A percentile compares a stretch with the other conserved stretches of the same genome.
These are phyloP conservation scores for Orchestia grillus DNA, from an alignment of 1,140 invertebrate species.

Conservation along the genomic window DNA sequence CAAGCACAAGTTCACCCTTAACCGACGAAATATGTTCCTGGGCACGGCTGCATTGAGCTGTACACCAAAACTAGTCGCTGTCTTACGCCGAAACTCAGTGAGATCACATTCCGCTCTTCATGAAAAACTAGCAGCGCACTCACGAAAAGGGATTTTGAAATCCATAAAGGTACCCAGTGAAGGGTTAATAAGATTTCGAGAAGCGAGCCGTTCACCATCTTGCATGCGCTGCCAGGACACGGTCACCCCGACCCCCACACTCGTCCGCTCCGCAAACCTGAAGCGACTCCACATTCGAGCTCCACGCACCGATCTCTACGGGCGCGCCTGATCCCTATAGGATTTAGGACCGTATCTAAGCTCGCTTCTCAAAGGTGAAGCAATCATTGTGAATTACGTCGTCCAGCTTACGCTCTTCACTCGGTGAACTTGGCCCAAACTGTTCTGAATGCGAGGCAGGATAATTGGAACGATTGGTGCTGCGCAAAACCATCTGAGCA, in stretches of 20 bases:
- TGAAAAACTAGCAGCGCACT: no score
- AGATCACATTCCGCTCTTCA: no score
- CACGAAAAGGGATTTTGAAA: no score
- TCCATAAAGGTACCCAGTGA: no score
- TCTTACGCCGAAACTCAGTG: no score
- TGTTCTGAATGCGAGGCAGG: neutral
- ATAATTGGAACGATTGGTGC: no score
- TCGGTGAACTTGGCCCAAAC: neutral
- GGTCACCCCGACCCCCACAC: neutral
- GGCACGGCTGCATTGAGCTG: no score
- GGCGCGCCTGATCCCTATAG: neutral
- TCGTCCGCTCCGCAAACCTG: neutral
- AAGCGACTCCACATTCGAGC: neutral
- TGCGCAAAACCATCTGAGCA: no score
- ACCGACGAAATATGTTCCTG: no score
- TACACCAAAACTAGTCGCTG: no score
- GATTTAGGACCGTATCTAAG: neutral
- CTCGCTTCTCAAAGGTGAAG: neutral
- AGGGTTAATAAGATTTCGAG: neutral
- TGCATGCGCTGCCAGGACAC: neutral
- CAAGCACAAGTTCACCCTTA: no score
- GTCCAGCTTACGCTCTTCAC: neutral
- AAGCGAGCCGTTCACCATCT: neutral
- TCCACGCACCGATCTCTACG: neutral
- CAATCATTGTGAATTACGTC: neutral